Percentiles rank a stretch among this genome's conserved stretches.
Conservation (phyloP, 2,797 vertebrate genomes). For the Esox masquinongy region DNA sequence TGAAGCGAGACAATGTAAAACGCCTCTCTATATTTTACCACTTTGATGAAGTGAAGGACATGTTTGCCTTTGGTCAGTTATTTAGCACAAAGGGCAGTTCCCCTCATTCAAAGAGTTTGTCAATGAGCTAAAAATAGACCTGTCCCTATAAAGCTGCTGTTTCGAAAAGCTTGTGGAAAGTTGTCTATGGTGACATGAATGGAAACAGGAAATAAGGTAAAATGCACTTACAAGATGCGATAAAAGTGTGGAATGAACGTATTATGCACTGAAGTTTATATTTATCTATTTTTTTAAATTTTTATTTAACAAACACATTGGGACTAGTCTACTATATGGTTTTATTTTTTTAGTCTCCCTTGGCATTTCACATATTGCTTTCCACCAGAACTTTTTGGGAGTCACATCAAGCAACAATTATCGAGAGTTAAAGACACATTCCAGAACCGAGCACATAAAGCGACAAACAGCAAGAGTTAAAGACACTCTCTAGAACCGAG, state of each 20-base stretch:
- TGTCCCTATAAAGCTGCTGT: background rate
- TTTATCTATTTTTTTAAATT: background rate
- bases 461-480: background rate
- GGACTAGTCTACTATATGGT: background rate
- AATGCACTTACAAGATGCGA: background rate
- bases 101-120: constrained; percentile 3
- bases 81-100: background rate
- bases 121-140: background rate
- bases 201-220: background rate
- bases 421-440: too few species aligned
- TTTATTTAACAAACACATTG: too few species aligned
- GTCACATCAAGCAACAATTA: too few species aligned
- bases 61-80: background rate
- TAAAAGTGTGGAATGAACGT: background rate
- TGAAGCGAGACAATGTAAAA: background rate
- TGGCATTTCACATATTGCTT: too few species aligned
- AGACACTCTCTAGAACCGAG: too few species aligned
- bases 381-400: too few species aligned
- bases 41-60: background rate
- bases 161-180: background rate
- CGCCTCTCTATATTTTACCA: background rate
- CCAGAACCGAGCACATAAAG: background rate
- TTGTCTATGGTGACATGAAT: background rate
- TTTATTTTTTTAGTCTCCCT: background rate
- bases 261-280: background rate